Base-by-base conservation (phyloP, 2,113 vertebrate genomes). In the Dasyornis broadbenti region DNA sequence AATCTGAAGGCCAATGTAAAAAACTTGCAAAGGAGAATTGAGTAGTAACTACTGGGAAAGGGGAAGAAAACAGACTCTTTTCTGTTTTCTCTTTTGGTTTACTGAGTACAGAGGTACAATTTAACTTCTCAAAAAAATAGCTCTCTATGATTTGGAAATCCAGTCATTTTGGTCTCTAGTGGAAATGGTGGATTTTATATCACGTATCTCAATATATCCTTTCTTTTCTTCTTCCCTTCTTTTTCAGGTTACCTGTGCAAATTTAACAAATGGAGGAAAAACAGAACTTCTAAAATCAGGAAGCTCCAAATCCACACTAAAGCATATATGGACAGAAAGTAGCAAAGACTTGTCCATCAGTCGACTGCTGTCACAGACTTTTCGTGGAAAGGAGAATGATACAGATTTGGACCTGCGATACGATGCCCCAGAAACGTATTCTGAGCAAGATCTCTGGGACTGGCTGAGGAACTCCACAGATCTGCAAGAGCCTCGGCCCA, bases 391-490 rank as follows among this genome's bases (percentile, higher is more conserved):
- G 97, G 99, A 99, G 93, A 99, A 99, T 66, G 98, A 98, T 95
- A 99, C 99, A 75, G 99, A 99, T 92, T 98, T 99, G 98, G 99
- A 99, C 98, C 98, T 99, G 97, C 98, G 98, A 86, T 99, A 99
- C 10, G 99, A 99, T 95, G 99, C 99, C 64, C 99, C 99, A 47
- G 99, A 99, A 98, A 99, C 99, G 71, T 99, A 99, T 97, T 99
- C 99, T 50, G 99, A 99, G 89, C 99, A 99, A 98, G 99, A 99
- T 94, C 98, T 99, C 96, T 99, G 99, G 99, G 99, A 99, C 94
- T 99, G 99, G 99, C 98, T 99, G 98, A 99, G 99, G 96, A 99
- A 99, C 98, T 98, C 99, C 97, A 99, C 99, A 35, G 99, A 99
- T 53, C 97, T 98, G 73, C 99, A 99, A 97, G 99, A 99, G 85